phyloP scores from a whole-genome alignment of 2,888 invertebrate species.

The Steinernema carpocapsae region DNA sequence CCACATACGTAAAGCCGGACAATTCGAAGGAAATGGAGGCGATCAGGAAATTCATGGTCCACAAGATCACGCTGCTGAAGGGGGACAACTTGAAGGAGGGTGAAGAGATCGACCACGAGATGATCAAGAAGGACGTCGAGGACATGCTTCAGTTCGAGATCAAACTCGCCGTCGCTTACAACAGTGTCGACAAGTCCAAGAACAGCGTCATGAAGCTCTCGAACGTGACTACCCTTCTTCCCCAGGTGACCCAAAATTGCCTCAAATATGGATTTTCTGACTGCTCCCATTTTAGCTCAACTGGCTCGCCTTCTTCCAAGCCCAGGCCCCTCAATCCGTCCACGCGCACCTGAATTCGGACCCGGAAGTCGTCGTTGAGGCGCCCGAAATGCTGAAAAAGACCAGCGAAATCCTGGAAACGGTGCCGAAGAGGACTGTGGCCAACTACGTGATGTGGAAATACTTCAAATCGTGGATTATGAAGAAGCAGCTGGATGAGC shows the following conservation, averaged over 20 bases:
- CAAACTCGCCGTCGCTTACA: neutral
- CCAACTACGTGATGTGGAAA: conserved; percentile 36
- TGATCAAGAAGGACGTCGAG: conserved; percentile 33
- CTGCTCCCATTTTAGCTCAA: no score
- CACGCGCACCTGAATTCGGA: conserved; percentile 26
- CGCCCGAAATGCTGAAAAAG: conserved; percentile 19
- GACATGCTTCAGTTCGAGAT: conserved; percentile 36
- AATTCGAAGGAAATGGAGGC: neutral
- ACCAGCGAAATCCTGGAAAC: conserved; percentile 26
- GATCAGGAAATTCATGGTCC: neutral
- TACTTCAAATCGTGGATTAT: conserved; percentile 34
- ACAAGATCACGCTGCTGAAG: neutral
- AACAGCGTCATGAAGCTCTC: conserved; percentile 8
- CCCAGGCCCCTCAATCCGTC: conserved; percentile 27
- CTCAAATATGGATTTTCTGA: neutral
- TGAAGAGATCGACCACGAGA: neutral
- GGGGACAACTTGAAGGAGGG: neutral
- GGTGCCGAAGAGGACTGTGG: conserved; percentile 30
- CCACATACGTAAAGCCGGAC: conserved; percentile 30
- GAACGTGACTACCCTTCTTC: conserved; percentile 20
- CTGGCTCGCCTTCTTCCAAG: conserved; percentile 35
- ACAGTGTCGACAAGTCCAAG: conserved; percentile 21
- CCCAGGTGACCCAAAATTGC: conserved; percentile 10
- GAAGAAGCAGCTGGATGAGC: conserved; percentile 38
- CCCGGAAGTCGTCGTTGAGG: conserved; percentile 37